These are phyloP conservation scores for Echinops telfairi DNA, from an alignment of 2,113 vertebrate genomes.

Conservation along the genomic window DNA sequence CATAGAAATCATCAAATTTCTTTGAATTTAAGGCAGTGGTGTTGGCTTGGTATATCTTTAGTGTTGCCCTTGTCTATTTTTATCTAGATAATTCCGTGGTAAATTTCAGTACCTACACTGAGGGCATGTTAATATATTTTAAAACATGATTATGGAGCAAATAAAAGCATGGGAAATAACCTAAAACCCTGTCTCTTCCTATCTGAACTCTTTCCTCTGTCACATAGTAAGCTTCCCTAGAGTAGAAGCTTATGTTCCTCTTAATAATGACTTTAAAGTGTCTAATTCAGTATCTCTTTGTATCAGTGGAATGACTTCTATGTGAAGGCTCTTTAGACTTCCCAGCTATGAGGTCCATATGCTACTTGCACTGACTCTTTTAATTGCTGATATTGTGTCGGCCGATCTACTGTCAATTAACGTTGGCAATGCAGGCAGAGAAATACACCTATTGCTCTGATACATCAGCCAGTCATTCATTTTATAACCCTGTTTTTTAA, in stretches of 20 bases:
- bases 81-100: background rate
- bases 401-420: conserved; percentile 85
- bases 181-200: conserved; percentile 78
- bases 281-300: conserved; percentile 92
- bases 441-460: conserved; percentile 85
- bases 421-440: conserved; percentile 85
- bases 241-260: conserved; percentile 93
- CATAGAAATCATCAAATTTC: background rate
- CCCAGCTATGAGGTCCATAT: conserved; percentile 90
- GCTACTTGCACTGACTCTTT: conserved; percentile 93
- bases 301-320: conserved; percentile 81
- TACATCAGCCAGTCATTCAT: conserved; percentile 91
- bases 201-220: conserved; percentile 78
- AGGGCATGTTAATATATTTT: background rate
- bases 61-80: background rate
- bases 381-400: conserved; percentile 94
- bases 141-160: conserved; percentile 69
- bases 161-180: conserved; percentile 79
- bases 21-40: background rate
- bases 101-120: background rate
- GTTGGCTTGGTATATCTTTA: background rate
- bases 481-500: conserved; percentile 88
- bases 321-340: conserved; percentile 86
- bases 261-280: conserved; percentile 94
- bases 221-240: conserved; percentile 76